Base-by-base conservation (phyloP, 2,797 vertebrate genomes). In the Sebastes steindachneri region DNA sequence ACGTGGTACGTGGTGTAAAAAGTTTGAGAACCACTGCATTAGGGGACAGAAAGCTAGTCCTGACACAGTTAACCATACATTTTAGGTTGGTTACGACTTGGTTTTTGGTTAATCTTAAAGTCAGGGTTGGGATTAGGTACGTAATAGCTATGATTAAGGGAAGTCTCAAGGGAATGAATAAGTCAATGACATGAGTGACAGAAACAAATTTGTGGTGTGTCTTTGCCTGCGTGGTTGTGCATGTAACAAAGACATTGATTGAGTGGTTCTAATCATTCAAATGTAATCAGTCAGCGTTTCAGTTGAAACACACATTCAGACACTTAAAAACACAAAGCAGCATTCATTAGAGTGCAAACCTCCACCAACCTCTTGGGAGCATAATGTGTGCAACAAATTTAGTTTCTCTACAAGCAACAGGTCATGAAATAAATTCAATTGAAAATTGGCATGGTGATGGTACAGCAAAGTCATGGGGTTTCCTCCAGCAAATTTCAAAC, bases 1-100 rank as follows among this genome's bases (percentile, higher is more conserved):
- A 37, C 0, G 4, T 37, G 12, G 35, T 37, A 37, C 5, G 1
- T 14, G 12, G 35, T 1, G 12, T 37, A 37, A 37, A 37, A 0
- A 14, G 35, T 37, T 37, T 37, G 35, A 37, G 35, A 37, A 37
- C 4, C 35, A 0, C 12, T 45, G 41, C 41, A 15, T 45, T 45
- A 3, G 41, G 41, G 41, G 41, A 17, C 41, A 17, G 41, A 45
- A 17, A 45, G 41, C 41, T 45, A 45, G 41, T 45, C 41, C 41
- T 45, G 15, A 45, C 41, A 45, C 37, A 41, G 37, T 41, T 14
- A 41, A 41, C 12, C 37, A 41, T 14, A 41, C 41, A 17, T 45
- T 45, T 45, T 17, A 45, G 41, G 15, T 45, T 45, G 41, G 41
- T 45, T 45, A 45, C 15, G 3, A 45, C 14, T 1, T 0, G 41